Percentiles rank a stretch among this genome's conserved stretches.
Evolutionary conservation across 2,888 invertebrate genomes (phyloP).

Genomic region (Dioctria linearis): DNA sequence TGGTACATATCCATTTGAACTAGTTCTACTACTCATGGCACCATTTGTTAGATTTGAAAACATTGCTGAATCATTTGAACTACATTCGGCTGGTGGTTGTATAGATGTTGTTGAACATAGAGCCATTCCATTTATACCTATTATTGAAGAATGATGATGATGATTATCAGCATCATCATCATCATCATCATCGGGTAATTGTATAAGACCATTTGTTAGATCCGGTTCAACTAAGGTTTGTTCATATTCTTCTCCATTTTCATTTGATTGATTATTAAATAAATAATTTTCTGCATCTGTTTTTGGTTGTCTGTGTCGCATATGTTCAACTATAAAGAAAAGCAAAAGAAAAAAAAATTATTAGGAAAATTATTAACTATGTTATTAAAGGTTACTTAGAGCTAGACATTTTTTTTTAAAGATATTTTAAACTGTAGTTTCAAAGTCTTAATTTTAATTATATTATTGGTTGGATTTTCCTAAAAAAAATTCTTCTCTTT

Average conservation of each 20-base stretch:
- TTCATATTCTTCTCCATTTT: conserved; percentile 62
- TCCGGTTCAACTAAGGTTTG: conserved; percentile 70
- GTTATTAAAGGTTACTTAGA: too few relatives aligned
- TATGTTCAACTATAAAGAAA: conserved; percentile 67
- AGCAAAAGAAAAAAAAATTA: not conserved
- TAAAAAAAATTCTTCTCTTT: too few relatives aligned
- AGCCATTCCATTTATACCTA: not conserved
- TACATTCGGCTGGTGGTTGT: conserved; percentile 28
- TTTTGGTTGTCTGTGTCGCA: conserved; percentile 69
- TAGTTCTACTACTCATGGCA: conserved; percentile 4
- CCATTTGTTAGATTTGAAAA: conserved; percentile 33
- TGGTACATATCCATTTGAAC: conserved; percentile 64
- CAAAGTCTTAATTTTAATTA: too few relatives aligned
- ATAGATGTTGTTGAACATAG: not conserved
- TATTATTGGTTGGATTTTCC: too few relatives aligned
- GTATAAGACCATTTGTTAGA: conserved; percentile 68
- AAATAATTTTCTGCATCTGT: conserved; percentile 66
- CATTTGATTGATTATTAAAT: conserved; percentile 63
- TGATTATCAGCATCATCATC: conserved; percentile 57
- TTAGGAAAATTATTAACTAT: too few relatives aligned
- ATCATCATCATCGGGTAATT: conserved; percentile 69
- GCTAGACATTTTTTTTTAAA: too few relatives aligned
- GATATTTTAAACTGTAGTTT: too few relatives aligned
- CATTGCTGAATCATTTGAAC: conserved; percentile 52
- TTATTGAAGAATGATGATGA: conserved; percentile 50